phyloP scores from a whole-genome alignment of 2,888 invertebrate species.

The Anoncus sp. region DNA sequence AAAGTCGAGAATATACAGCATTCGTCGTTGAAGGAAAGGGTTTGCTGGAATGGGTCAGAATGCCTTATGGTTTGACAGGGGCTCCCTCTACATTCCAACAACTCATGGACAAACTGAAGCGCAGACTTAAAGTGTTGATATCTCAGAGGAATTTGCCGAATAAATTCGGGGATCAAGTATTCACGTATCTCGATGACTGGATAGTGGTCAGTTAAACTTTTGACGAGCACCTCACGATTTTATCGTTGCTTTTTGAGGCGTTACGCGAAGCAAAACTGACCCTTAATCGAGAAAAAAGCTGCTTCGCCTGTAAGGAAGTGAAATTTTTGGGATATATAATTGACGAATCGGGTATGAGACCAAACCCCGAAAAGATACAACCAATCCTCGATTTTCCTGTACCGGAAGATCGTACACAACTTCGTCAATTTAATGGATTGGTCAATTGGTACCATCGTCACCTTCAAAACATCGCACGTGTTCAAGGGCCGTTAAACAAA shows the following conservation, averaged over 20 bases:
- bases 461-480: conserved; percentile 38
- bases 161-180: conserved; percentile 47
- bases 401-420: conserved; percentile 42
- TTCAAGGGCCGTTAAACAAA: conserved; percentile 57
- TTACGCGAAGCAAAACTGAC: conserved; percentile 44
- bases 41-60: conserved; percentile 49
- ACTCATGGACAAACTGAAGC: conserved; percentile 51
- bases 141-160: conserved; percentile 3
- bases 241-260: conserved; percentile 47
- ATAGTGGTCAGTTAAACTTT: conserved; percentile 45
- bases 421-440: conserved; percentile 54
- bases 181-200: conserved; percentile 53
- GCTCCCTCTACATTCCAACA: conserved; percentile 59
- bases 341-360: conserved; percentile 55
- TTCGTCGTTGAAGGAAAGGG: conserved; percentile 56
- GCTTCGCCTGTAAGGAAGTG: conserved; percentile 54
- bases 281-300: conserved; percentile 55
- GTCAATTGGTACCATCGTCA: conserved; percentile 64
- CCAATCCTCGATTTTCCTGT: conserved; percentile 51
- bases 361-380: conserved; percentile 59
- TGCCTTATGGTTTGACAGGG: conserved; percentile 60
- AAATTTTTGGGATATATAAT: conserved; percentile 55
- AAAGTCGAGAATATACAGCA: conserved; percentile 46
- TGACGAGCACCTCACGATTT: conserved; percentile 47
- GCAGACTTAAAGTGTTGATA: conserved; percentile 35